phyloP scores from a whole-genome alignment of 37 sponge, comb jelly and placozoan genomes.

The Sycon ciliatum region DNA sequence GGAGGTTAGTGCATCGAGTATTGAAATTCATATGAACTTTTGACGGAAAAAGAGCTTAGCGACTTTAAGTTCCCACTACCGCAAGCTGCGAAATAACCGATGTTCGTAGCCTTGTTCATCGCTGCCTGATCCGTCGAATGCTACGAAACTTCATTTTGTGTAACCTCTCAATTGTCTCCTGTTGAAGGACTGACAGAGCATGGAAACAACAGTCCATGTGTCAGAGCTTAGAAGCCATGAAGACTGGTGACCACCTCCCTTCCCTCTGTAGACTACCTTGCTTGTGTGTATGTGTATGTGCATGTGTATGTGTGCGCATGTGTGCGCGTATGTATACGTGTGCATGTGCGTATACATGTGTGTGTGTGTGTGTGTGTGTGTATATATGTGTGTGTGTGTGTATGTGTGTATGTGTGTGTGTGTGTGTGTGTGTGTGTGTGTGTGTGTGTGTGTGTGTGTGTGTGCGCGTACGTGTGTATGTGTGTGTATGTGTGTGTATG shows the following conservation, averaged over 20 bases:
- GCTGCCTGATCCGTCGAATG: too few species aligned
- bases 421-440: slow-evolving; percentile 10
- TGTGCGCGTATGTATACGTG: slow-evolving; percentile 13
- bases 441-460: slow-evolving; percentile 12
- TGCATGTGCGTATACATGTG: background rate
- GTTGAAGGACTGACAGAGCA: background rate
- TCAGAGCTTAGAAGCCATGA: slow-evolving; percentile 20
- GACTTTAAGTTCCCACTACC: too few species aligned
- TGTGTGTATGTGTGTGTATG: slow-evolving; percentile 17
- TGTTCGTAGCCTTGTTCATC: too few species aligned
- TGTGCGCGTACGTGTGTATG: background rate
- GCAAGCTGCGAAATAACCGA: too few species aligned
- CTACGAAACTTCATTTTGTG: too few species aligned
- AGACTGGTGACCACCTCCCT: slow-evolving; percentile 27
- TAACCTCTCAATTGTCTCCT: too few species aligned
- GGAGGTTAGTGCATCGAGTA: too few species aligned
- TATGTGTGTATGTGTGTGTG: slow-evolving; percentile 12
- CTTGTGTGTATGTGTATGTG: slow-evolving; percentile 6
- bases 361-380: slow-evolving; percentile 5
- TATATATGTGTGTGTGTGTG: background rate
- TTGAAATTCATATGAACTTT: too few species aligned
- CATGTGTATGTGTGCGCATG: slow-evolving; percentile 15
- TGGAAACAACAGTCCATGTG: slow-evolving; percentile 25
- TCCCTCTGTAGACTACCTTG: background rate
- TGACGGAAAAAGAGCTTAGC: too few species aligned